Evolutionary conservation across 2,113 vertebrate species (phyloP).

Genomic region (Cavia aperea): DNA sequence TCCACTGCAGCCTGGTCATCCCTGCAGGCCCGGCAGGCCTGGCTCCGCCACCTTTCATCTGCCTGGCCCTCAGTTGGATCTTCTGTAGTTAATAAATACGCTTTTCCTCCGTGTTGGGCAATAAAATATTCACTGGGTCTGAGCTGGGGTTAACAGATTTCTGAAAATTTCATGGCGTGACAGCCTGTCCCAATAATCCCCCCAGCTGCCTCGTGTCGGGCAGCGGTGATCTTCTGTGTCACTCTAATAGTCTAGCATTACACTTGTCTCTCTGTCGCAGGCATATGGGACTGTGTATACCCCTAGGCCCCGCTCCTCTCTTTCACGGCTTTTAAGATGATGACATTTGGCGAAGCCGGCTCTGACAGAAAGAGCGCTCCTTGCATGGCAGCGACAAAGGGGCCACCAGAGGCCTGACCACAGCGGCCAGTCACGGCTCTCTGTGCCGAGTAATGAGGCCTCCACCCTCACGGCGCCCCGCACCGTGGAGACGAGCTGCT

Average conservation of each 20-base stretch:
- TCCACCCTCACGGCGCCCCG: constrained; percentile 74
- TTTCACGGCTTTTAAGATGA: constrained; percentile 94
- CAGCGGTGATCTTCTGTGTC: constrained; percentile 88
- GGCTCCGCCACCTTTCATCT: constrained; percentile 66
- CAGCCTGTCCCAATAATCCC: constrained; percentile 89
- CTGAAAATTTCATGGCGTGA: constrained; percentile 92
- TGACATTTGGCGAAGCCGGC: constrained; percentile 91
- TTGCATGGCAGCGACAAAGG: constrained; percentile 80
- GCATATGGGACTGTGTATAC: constrained; percentile 95
- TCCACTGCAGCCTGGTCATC: neutral
- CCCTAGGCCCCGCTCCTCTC: constrained; percentile 92
- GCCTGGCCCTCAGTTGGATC: constrained; percentile 76
- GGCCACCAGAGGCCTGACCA: constrained; percentile 84
- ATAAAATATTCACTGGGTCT: constrained; percentile 94
- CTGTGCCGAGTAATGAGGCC: constrained; percentile 88
- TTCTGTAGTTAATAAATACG: constrained; percentile 90
- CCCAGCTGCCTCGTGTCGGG: constrained; percentile 85
- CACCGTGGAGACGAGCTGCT: constrained; percentile 70
- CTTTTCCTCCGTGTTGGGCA: constrained; percentile 79
- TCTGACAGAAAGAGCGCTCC: constrained; percentile 87
- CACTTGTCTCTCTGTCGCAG: constrained; percentile 94
- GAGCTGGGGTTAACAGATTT: constrained; percentile 93
- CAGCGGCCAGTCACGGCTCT: constrained; percentile 83
- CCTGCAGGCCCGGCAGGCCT: neutral
- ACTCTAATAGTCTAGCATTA: constrained; percentile 96